Evolutionary conservation across 2,888 invertebrate genomes (phyloP), one percentile per base, ranked within the genome.

Genomic region (Chloroclysta siterata): DNA sequence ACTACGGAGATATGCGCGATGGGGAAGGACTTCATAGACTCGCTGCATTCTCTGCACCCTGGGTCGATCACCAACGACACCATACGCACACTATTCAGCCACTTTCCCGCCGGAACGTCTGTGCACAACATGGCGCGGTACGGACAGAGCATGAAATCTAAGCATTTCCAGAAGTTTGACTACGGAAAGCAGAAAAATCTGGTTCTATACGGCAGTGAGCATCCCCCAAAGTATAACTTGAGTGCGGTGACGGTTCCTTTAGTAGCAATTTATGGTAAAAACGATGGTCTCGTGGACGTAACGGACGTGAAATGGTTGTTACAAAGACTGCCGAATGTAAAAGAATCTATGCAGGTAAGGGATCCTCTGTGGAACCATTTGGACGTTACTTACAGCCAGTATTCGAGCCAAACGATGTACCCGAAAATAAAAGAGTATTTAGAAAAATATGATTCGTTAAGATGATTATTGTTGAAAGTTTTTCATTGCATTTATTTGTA

Each of bases 211-310:
- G 87, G 86, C 0, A 78, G 67, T 53, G 70, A 72, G 1, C 13
- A 64, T 0, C 85, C 90, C 2, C 87, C 90, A 0, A 56, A 61
- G n/a, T 90, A 83, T 39, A 85, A 86, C 53, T 65, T 87, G 0
- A 82, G 71, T 63, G 84, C 85, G 2, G 79, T 81, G 11, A 78
- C 74, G 0, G 74, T 77, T 0, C 90, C 90, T 4, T 70, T 83
- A 1, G 72, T 90, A 3, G 69, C 79, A 5, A 72, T 90, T 36
- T 88, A 88, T 57, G 90, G 90, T 0, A 72, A 68, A 8, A 86
- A 85, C 47, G 89, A 95, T 93, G 74, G 96, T 94, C 79, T 95
- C 90, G 94, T 89, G 94, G 74, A 94, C 94, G 81, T 88, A 0
- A 83, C 87, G 75, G 95, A 95, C 56, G 93, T 95, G 0, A 74